Evolutionary conservation across 2,113 vertebrate species (phyloP).

Genomic region (Probosciger aterrimus): DNA sequence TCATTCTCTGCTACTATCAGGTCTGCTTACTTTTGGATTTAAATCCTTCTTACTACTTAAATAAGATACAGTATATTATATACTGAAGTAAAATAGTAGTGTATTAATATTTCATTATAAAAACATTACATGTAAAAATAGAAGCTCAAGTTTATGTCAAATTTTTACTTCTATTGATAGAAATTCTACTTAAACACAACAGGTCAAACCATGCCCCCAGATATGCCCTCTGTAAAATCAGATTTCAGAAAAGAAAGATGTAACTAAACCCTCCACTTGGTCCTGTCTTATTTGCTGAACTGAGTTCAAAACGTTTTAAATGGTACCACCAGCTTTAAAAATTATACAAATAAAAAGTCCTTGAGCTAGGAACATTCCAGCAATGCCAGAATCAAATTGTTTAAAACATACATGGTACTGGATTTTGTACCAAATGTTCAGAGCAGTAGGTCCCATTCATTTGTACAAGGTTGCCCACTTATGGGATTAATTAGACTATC

Average conservation of each 20-base stretch:
- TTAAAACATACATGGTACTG: neutral
- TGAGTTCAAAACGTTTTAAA: neutral
- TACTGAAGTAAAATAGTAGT: neutral
- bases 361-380: neutral
- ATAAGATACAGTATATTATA: neutral
- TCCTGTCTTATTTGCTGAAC: neutral
- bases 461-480: neutral
- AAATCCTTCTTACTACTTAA: neutral
- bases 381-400: neutral
- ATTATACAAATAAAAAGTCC: neutral
- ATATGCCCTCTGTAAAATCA: neutral
- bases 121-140: neutral
- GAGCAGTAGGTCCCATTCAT: neutral
- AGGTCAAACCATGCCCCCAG: neutral
- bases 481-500: neutral
- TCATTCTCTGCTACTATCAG: constrained; percentile 25
- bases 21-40: neutral
- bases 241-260: neutral
- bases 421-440: neutral
- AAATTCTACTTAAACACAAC: neutral
- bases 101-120: neutral
- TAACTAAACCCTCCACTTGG: neutral
- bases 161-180: neutral
- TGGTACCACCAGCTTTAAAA: neutral
- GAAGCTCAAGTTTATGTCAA: neutral